Evolutionary conservation across 2,797 vertebrate species (phyloP).

Genomic region (Cossypha polioptera): DNA sequence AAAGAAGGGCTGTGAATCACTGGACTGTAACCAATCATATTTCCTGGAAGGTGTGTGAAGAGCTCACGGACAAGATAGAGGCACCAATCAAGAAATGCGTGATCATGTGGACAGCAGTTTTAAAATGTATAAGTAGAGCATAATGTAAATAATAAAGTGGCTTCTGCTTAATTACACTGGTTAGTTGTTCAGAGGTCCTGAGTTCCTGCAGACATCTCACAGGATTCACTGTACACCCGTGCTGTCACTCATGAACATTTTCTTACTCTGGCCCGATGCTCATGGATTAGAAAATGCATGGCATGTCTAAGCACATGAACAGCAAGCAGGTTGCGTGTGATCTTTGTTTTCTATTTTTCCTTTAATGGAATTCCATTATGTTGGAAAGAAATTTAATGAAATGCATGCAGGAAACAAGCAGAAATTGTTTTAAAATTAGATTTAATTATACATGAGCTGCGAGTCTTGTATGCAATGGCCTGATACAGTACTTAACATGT

Average conservation of each 20-base stretch:
- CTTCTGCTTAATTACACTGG: too few relatives aligned
- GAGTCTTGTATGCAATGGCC: background rate
- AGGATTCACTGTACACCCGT: background rate
- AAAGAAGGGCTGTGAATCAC: too few relatives aligned
- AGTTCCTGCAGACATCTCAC: background rate
- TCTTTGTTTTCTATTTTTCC: background rate
- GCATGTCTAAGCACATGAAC: background rate
- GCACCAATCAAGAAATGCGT: too few relatives aligned
- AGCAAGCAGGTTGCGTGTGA: background rate
- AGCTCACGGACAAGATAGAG: too few relatives aligned
- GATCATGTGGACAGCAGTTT: too few relatives aligned
- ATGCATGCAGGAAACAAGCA: background rate
- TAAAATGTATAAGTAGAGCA: too few relatives aligned
- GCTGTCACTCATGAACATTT: background rate
- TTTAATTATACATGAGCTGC: conserved; percentile 11
- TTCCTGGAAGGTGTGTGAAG: too few relatives aligned
- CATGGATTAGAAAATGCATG: background rate
- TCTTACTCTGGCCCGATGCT: background rate
- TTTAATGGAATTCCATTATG: background rate
- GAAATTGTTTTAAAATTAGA: conserved; percentile 33
- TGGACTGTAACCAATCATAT: too few relatives aligned
- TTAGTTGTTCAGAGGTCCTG: too few relatives aligned
- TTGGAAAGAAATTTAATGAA: conserved; percentile 41
- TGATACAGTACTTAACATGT: background rate
- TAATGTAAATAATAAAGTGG: too few relatives aligned